Evolutionary conservation across 2,797 vertebrate species (phyloP), one percentile per base, ranked within the genome.

Genomic region (Rhodeus uyekii): DNA sequence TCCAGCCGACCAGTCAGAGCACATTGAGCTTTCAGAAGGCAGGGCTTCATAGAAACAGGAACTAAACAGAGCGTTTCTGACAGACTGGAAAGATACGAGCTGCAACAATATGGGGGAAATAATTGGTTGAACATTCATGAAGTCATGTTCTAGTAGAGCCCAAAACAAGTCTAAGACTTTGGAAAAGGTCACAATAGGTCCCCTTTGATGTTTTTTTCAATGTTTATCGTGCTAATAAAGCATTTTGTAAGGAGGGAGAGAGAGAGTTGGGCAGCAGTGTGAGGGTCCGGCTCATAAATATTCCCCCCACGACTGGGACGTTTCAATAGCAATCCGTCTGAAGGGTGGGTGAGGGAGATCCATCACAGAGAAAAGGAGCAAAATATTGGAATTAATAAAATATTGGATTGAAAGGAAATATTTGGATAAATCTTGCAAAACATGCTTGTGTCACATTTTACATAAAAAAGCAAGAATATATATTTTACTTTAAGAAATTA

Each of bases 241-340:
- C 16, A 1, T n/a, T 46, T 24, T 55, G 74, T 0, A 12, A 72
- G 50, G 78, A 78, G 50, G 88, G 85, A 88, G 85, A 79, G 89
- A 92, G 27, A 32, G 22, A 48, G n/a, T 8, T 32, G 19, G 24
- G 32, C 12, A 44, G 27, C 27, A n/a, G 24, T 8, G 10, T 22
- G n/a, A 38, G 58, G n/a, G 69, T 81, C 58, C 10, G 3, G 42
- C 83, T 86, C 46, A 84, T 85, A 85, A 65, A 76, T 74, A 85
- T 87, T 87, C 83, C 24, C 12, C 64, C 55, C 76, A 87, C 38
- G 34, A 58, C 60, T 24, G 14, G 46, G 48, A 48, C 22, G 39
- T 81, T 85, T 83, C 80, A 83, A 85, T 81, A 75, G 83, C 3
- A 39, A 83, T 69, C 69, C 29, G 2, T 19, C 42, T 75, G 72